Evolutionary conservation across 1,140 invertebrate genomes (phyloP).

Genomic region (Bombus picipes): DNA sequence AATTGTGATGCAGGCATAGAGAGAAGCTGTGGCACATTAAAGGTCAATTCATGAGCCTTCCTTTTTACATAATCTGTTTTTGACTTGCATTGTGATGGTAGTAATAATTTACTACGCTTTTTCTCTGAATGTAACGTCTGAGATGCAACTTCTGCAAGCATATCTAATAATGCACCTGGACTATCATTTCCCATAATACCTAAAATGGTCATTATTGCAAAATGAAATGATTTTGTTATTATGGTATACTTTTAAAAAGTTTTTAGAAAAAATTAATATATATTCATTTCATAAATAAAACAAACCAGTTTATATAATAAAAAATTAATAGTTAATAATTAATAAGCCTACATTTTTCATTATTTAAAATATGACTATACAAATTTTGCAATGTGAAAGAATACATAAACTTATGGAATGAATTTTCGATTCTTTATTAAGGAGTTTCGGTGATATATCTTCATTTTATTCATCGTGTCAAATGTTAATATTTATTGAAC

Average conservation of each 20-base stretch:
- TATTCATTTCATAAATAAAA: not conserved
- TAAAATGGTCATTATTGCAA: conserved; percentile 54
- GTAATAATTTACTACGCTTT: conserved; percentile 68
- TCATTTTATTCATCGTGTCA: not conserved
- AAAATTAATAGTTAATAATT: not conserved
- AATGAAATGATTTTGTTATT: not conserved
- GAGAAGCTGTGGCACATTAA: conserved; percentile 82
- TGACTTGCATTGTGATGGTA: conserved; percentile 63
- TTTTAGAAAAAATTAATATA: not conserved
- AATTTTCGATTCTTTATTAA: conserved; percentile 7
- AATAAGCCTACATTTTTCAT: not conserved
- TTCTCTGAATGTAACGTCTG: conserved; percentile 82
- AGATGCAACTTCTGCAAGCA: conserved; percentile 83
- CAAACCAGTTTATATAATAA: not conserved
- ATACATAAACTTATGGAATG: not conserved
- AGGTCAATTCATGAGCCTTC: conserved; percentile 73
- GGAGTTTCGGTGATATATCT: not conserved
- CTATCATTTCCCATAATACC: conserved; percentile 76
- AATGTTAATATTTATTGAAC: not conserved
- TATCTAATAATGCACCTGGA: conserved; percentile 80
- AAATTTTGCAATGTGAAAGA: not conserved
- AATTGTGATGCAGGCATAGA: conserved; percentile 83
- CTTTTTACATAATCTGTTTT: conserved; percentile 66
- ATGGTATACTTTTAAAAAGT: too few relatives aligned
- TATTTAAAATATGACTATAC: not conserved